Evolutionary conservation across 30 jellyfish, hydroid and myxozoan species (phyloP).

Genomic region (Mastigias papua): DNA sequence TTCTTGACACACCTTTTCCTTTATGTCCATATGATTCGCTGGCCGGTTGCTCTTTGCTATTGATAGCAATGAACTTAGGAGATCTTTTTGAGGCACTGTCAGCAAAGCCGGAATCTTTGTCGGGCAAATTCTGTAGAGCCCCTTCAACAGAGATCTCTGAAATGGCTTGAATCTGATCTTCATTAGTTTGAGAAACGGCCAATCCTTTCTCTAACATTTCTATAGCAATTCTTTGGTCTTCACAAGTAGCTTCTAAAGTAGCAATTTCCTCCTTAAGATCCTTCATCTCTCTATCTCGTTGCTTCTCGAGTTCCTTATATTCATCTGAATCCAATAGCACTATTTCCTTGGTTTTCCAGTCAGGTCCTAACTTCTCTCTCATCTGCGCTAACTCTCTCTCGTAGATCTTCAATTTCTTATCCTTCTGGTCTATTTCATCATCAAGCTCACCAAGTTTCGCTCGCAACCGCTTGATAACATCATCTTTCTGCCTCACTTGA

Average conservation of each 20-base stretch:
- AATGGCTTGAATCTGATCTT: constrained; percentile 46
- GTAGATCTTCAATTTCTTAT: neutral
- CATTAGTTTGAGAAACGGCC: neutral
- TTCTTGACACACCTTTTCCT: constrained; percentile 34
- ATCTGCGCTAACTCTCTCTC: constrained; percentile 36
- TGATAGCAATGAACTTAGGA: constrained; percentile 43
- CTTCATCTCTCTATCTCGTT: constrained; percentile 31
- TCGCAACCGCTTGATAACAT: constrained; percentile 10
- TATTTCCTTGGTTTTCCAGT: constrained; percentile 34
- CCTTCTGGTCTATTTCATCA: constrained; percentile 12
- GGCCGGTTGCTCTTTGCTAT: neutral
- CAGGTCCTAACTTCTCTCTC: constrained; percentile 3
- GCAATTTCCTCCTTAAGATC: constrained; percentile 11
- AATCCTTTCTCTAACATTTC: neutral
- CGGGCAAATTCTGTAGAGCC: constrained; percentile 3
- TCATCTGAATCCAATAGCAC: constrained; percentile 26
- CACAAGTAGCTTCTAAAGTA: constrained; percentile 1
- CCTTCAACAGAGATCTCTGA: constrained; percentile 33
- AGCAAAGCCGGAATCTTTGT: neutral
- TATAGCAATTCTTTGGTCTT: constrained; percentile 1
- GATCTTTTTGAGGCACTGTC: constrained; percentile 26
- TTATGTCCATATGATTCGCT: neutral
- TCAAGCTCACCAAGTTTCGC: constrained; percentile 21
- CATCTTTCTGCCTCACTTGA: constrained; percentile 32
- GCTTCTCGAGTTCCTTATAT: neutral